Conservation (phyloP, 2,797 vertebrate genomes). For the Momotus momota region DNA sequence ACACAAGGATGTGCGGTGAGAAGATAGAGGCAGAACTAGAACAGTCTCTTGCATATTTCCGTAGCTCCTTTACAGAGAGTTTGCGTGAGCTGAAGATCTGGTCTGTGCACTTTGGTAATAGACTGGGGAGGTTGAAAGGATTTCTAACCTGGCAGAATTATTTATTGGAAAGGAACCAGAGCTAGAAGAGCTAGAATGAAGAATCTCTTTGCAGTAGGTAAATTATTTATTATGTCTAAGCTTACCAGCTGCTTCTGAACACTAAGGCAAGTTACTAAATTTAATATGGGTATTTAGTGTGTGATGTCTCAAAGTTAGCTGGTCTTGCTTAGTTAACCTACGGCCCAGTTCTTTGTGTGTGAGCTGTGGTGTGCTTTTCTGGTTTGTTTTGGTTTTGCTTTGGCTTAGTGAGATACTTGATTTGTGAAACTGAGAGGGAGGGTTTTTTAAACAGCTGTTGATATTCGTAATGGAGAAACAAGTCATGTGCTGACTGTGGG, state of each 20-base stretch:
- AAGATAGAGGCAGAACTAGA: not conserved
- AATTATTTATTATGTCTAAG: conserved; percentile 23
- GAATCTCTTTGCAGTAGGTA: not conserved
- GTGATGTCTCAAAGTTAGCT: not conserved
- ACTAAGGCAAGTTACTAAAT: not conserved
- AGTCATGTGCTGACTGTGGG: not conserved
- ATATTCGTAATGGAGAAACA: not conserved
- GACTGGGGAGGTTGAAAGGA: not conserved
- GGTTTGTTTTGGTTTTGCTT: not conserved
- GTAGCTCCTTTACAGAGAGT: not conserved
- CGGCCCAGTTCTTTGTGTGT: not conserved
- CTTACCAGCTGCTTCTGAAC: not conserved
- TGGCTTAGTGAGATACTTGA: not conserved
- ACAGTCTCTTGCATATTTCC: not conserved
- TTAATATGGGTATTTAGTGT: not conserved
- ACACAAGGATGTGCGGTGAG: accelerated
- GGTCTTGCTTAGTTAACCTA: not conserved
- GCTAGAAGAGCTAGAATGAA: conserved; percentile 23
- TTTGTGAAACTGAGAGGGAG: not conserved
- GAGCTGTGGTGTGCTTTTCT: not conserved
- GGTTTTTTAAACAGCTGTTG: not conserved
- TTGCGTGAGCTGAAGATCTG: not conserved
- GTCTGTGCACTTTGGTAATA: not conserved
- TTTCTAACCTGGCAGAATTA: conserved; percentile 33
- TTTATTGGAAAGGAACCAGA: conserved; percentile 7